Percentiles rank a stretch among this genome's conserved stretches.
Evolutionary conservation across 1,140 invertebrate genomes (phyloP).

Genomic region (Phymorhynchus buccinoides): DNA sequence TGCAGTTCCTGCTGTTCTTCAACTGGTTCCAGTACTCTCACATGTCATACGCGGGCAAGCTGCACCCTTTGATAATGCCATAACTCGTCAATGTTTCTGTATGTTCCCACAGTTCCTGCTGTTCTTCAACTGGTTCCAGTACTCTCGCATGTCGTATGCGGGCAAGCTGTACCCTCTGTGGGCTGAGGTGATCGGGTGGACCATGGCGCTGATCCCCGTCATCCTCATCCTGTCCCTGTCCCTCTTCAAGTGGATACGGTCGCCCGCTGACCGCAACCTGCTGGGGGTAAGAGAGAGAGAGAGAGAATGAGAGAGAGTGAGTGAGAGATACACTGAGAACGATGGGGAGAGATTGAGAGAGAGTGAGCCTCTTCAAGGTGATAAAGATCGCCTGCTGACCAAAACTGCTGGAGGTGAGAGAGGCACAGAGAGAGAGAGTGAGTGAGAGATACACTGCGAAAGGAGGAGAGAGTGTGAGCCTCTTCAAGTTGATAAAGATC

Average conservation of each 20-base stretch:
- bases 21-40: constrained; percentile 85
- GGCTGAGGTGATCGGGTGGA: constrained; percentile 86
- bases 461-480: no score
- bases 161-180: constrained; percentile 84
- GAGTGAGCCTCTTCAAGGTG: no score
- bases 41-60: constrained; percentile 75
- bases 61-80: constrained; percentile 84
- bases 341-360: no score
- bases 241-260: constrained; percentile 22
- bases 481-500: no score
- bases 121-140: constrained; percentile 88
- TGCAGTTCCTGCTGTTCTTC: constrained; percentile 85
- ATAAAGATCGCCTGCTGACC: no score
- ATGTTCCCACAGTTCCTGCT: constrained; percentile 80
- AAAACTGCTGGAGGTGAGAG: no score
- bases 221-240: constrained; percentile 78
- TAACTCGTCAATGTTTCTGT: not conserved
- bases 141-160: constrained; percentile 73
- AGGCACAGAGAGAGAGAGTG: no score
- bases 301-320: no score
- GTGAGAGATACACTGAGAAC: no score
- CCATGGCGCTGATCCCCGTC: constrained; percentile 79
- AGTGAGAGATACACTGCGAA: no score
- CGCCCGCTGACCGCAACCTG: constrained; percentile 49
- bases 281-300: no score